These are phyloP conservation scores for Caerostris extrusa DNA, from an alignment of 1,140 invertebrate genomes.

Conservation along the genomic window DNA sequence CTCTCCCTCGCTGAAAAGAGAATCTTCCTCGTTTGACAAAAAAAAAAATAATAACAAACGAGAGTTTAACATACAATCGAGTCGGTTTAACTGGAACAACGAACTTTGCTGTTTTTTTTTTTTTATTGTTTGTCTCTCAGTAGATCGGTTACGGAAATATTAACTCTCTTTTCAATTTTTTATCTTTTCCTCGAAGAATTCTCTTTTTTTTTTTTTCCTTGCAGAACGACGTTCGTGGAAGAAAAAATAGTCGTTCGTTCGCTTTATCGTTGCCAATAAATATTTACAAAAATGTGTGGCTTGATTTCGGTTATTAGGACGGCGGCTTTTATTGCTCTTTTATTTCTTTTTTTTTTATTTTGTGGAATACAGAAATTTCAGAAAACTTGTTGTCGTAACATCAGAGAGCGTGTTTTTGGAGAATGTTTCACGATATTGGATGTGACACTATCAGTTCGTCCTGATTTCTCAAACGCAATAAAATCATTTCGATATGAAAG, in stretches of 20 bases:
- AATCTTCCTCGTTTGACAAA: not conserved
- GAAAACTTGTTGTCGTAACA: not conserved
- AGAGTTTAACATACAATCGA: not conserved
- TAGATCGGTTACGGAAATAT: not conserved
- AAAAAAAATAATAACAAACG: not conserved
- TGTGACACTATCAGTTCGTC: not conserved
- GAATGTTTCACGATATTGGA: not conserved
- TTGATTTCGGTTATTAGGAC: constrained; percentile 17
- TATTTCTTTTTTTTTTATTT: not conserved
- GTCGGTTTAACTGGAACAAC: not conserved
- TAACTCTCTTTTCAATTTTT: not conserved
- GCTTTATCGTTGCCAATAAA: not conserved
- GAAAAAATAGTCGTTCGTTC: not conserved
- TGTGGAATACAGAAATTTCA: not conserved
- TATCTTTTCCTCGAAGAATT: not conserved
- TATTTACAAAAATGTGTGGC: not conserved
- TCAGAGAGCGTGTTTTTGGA: not conserved
- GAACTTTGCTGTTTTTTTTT: not conserved
- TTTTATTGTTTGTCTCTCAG: not conserved
- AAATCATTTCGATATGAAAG: no score
- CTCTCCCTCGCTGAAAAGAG: not conserved
- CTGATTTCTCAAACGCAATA: no score
- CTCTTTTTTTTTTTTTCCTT: not conserved
- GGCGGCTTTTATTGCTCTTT: not conserved
- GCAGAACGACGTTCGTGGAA: not conserved